A percentile compares a stretch with the other conserved stretches of the same genome.
Conservation (phyloP, 2,888 invertebrate species). For the Linhomoeus sp. region DNA sequence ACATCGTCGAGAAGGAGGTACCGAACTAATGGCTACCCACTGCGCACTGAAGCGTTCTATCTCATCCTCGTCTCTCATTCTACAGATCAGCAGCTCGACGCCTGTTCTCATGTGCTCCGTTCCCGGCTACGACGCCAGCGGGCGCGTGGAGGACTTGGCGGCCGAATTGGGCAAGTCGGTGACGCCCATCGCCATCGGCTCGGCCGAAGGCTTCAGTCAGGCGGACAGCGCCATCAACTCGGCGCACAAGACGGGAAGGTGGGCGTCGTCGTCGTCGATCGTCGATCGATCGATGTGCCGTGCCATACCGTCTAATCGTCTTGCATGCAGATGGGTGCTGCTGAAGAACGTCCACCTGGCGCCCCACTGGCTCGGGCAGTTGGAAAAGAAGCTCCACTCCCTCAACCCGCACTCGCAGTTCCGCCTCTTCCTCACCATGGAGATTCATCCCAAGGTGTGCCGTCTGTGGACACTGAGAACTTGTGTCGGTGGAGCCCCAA, state of each 20-base stretch:
- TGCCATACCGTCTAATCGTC: no score
- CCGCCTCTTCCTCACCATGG: conserved; percentile 87
- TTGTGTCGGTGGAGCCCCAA: no score
- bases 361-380: conserved; percentile 88
- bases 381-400: conserved; percentile 94
- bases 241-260: conserved; percentile 80
- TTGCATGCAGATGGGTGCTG: no score
- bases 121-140: conserved; percentile 91
- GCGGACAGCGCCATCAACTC: conserved; percentile 59
- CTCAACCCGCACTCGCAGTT: conserved; percentile 41
- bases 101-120: conserved; percentile 90
- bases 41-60: no score
- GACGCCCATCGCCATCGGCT: conserved; percentile 89
- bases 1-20: conserved; percentile 73
- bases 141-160: conserved; percentile 87
- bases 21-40: no score
- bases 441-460: conserved; percentile 92
- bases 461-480: no score
- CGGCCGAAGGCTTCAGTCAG: conserved; percentile 54
- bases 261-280: no score
- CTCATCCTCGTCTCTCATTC: no score
- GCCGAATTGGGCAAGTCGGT: conserved; percentile 79
- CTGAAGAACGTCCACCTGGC: conserved; percentile 97
- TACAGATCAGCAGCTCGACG: no score
- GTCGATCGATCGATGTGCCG: no score